Evolutionary conservation across 2,888 invertebrate genomes (phyloP).

Genomic region (Thera obeliscata): DNA sequence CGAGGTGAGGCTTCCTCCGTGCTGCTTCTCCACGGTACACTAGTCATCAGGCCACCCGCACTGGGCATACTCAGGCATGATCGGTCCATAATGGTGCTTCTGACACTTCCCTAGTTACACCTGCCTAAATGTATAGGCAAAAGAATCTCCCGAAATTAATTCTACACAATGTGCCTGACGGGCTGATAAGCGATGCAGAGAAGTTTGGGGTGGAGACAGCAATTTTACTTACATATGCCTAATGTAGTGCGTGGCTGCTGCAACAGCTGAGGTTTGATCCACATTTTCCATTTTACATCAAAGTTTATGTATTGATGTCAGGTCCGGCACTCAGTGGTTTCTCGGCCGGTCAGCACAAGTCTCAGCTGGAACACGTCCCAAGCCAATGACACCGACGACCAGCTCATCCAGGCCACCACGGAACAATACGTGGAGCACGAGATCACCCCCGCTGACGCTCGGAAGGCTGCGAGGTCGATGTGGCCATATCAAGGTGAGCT

Average conservation of each 20-base stretch:
- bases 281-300: not conserved
- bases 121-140: no score
- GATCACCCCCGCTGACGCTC: slow-evolving; percentile 84
- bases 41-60: no score
- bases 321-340: slow-evolving; percentile 75
- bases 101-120: not conserved
- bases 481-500: slow-evolving; percentile 62
- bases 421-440: slow-evolving; percentile 87
- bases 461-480: slow-evolving; percentile 78
- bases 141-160: no score
- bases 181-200: no score
- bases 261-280: not conserved
- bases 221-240: no score
- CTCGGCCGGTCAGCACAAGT: slow-evolving; percentile 71
- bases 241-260: no score
- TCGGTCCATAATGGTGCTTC: no score
- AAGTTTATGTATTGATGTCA: not conserved
- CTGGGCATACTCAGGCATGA: no score
- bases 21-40: no score
- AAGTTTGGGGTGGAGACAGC: no score
- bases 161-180: no score
- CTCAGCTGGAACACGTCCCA: slow-evolving; percentile 50
- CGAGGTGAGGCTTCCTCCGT: slow-evolving; percentile 66
- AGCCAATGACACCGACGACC: slow-evolving; percentile 48
- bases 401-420: slow-evolving; percentile 57